Percentiles rank a stretch among this genome's conserved stretches.
Evolutionary conservation across 1,140 invertebrate genomes (phyloP).

Genomic region (Drosophila nigromelanica): DNA sequence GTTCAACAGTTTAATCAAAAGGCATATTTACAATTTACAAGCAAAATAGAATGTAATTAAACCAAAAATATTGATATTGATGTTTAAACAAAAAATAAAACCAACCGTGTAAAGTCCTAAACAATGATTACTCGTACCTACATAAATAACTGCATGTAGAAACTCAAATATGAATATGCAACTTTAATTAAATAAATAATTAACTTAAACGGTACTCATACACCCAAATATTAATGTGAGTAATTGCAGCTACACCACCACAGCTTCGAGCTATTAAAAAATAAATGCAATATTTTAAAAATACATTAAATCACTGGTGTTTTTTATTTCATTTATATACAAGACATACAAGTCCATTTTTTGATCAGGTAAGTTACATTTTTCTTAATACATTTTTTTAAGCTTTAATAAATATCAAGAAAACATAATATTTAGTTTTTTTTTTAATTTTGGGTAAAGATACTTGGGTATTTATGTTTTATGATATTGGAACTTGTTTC

Average conservation of each 20-base stretch:
- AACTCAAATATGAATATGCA: slow-evolving; percentile 68
- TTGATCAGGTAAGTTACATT: too few relatives aligned
- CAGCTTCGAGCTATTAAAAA: slow-evolving; percentile 78
- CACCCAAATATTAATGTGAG: slow-evolving; percentile 56
- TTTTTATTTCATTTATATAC: too few relatives aligned
- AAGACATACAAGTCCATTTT: too few relatives aligned
- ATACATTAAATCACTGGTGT: slow-evolving; percentile 36
- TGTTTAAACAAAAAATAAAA: slow-evolving; percentile 32
- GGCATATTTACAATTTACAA: slow-evolving; percentile 68
- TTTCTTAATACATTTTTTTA: too few relatives aligned
- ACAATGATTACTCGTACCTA: slow-evolving; percentile 47
- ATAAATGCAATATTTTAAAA: slow-evolving; percentile 82
- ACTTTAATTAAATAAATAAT: slow-evolving; percentile 59
- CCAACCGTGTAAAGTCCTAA: slow-evolving; percentile 72
- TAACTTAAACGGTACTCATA: slow-evolving; percentile 53
- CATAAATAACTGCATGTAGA: slow-evolving; percentile 58
- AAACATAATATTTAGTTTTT: too few relatives aligned
- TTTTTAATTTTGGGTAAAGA: too few relatives aligned
- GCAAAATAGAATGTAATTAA: slow-evolving; percentile 52
- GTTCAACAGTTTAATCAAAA: slow-evolving; percentile 78
- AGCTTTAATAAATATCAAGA: too few relatives aligned
- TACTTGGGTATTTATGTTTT: too few relatives aligned
- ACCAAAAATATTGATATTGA: slow-evolving; percentile 65
- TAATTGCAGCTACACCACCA: slow-evolving; percentile 59
- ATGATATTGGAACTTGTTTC: too few relatives aligned